phyloP scores from a whole-genome alignment of 1,140 invertebrate genomes.

The Euura saliciscinereae region DNA sequence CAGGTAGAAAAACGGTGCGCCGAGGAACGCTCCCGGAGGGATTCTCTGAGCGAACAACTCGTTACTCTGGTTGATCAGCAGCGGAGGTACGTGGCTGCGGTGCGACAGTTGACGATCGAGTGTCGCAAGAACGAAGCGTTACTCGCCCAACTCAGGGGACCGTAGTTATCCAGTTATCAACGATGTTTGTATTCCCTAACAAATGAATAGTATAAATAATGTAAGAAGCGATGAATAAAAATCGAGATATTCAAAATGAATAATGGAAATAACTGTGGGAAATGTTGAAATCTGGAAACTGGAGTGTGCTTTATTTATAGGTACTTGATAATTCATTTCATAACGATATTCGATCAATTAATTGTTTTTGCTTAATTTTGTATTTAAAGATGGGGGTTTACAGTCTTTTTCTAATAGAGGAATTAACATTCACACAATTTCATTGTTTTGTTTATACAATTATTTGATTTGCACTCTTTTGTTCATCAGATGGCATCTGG shows the following conservation, averaged over 20 bases:
- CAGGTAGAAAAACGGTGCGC: slow-evolving; percentile 63
- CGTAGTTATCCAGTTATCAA: slow-evolving; percentile 22
- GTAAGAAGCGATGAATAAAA: too few relatives aligned
- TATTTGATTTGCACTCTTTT: slow-evolving; percentile 45
- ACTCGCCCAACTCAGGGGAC: slow-evolving; percentile 49
- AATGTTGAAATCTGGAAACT: not conserved
- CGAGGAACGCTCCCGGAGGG: slow-evolving; percentile 76
- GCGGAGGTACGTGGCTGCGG: slow-evolving; percentile 81
- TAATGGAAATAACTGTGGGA: too few relatives aligned
- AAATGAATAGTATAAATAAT: too few relatives aligned
- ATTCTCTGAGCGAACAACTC: slow-evolving; percentile 73
- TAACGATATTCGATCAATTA: not conserved
- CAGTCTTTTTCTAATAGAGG: slow-evolving; percentile 8
- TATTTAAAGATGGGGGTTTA: slow-evolving; percentile 16
- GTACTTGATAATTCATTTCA: slow-evolving; percentile 8
- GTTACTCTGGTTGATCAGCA: slow-evolving; percentile 80
- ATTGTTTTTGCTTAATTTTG: slow-evolving; percentile 16
- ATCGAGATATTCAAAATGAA: too few relatives aligned
- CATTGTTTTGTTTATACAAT: slow-evolving; percentile 24
- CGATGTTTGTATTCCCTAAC: not conserved
- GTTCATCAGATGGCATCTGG: slow-evolving; percentile 13
- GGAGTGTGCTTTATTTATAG: slow-evolving; percentile 10
- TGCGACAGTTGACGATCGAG: slow-evolving; percentile 79
- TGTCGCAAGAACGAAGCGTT: slow-evolving; percentile 72
- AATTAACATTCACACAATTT: slow-evolving; percentile 14